A percentile compares a stretch with the other conserved stretches of the same genome.
These are phyloP conservation scores for Megaptera novaeangliae DNA, from an alignment of 2,113 vertebrate species.

Conservation along the genomic window DNA sequence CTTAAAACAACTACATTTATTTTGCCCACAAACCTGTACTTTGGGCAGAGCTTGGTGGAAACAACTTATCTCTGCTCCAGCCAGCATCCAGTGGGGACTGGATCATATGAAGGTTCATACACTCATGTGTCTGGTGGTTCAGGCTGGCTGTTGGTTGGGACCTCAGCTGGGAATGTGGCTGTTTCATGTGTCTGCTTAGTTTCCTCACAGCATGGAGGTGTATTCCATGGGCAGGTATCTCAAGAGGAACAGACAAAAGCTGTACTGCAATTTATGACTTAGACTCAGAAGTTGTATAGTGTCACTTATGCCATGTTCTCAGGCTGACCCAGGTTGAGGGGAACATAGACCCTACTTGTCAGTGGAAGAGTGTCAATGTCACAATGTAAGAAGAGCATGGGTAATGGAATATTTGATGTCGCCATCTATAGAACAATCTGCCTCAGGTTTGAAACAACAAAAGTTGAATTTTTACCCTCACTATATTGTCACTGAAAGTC, in stretches of 20 bases:
- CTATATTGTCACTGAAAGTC: background rate
- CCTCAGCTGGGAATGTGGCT: background rate
- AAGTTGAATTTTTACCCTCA: background rate
- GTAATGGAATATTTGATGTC: background rate
- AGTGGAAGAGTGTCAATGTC: background rate
- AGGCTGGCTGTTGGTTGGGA: background rate
- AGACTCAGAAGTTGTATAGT: background rate
- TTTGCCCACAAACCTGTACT: background rate
- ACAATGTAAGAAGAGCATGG: background rate
- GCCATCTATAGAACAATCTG: background rate
- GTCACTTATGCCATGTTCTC: background rate
- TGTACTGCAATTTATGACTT: background rate
- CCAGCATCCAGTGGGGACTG: background rate
- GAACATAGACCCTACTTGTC: background rate
- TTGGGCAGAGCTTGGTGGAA: background rate
- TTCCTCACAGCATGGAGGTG: background rate
- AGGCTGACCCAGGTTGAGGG: background rate
- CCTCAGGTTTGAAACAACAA: background rate
- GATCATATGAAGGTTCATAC: background rate
- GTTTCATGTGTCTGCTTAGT: background rate
- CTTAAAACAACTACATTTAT: background rate
- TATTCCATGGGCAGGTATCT: background rate
- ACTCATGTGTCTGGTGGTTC: background rate
- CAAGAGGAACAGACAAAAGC: background rate
- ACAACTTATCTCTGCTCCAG: background rate